Evolutionary conservation across 2,888 invertebrate genomes (phyloP), one percentile per base, ranked within the genome.

Genomic region (Scaptomyza reducta): DNA sequence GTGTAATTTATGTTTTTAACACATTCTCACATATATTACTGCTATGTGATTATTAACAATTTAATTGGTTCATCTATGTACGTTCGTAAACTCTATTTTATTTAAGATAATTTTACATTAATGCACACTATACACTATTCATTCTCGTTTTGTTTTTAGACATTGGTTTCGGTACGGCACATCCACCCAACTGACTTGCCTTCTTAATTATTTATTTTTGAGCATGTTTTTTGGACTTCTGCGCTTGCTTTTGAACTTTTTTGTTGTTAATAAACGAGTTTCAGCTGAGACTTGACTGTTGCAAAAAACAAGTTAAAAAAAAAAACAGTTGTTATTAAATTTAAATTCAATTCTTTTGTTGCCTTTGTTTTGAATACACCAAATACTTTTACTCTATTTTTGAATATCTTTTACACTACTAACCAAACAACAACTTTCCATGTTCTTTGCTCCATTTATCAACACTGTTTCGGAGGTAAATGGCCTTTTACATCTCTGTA

Each of bases 181-280:
- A 50, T 47, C 29, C 31, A 44, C 44, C 35, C 53, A 49, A 62
- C 46, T 38, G 27, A 38, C 45, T 42, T 59, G 41, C 33, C 42
- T 57, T 16, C 18, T 46, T 50, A 29, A 14, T 44, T 54, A 25
- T 58, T 55, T 35, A 35, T 35, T 77, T 74, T 83, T 46, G 81
- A 82, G 81, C 81, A 82, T 82, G 83, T 85, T 85, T 81, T 77
- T 70, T 79, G 70, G 69, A 79, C 75, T 71, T 69, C 76, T 68
- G 74, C 70, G 84, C 69, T 79, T 79, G 77, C 64, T 46, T 46
- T 62, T 63, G 33, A 59, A 44, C 53, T 68, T 70, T 40, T 85
- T 69, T 61, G 69, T 83, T 82, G 64, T 67, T 38, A 45, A 49
- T 60, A 42, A 46, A 69, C 70, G 56, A 74, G 70, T 62, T 70